phyloP scores from a whole-genome alignment of 2,113 vertebrate genomes.

The Chlamydotis undulata region DNA sequence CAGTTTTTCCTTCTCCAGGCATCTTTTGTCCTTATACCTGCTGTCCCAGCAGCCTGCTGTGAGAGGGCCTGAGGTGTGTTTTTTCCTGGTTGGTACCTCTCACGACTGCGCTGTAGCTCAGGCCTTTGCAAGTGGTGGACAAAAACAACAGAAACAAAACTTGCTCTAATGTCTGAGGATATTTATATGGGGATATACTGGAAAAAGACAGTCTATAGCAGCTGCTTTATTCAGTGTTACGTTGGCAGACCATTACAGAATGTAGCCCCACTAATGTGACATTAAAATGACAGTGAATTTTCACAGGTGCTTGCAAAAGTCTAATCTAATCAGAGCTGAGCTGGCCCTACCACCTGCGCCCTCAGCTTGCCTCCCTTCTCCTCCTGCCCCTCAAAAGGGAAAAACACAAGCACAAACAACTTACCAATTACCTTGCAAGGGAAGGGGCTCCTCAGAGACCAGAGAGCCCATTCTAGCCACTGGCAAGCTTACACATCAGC shows the following conservation, averaged over 20 bases:
- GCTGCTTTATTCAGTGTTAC: neutral
- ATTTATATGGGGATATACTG: neutral
- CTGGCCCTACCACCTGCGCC: neutral
- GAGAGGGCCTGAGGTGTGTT: neutral
- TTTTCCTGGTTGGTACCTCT: neutral
- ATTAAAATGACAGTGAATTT: neutral
- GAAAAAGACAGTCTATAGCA: neutral
- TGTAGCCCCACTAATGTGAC: neutral
- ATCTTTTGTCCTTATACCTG: neutral
- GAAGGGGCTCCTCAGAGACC: neutral
- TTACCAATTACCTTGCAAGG: neutral
- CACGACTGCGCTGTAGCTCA: neutral
- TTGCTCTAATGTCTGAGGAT: neutral
- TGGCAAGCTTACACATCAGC: neutral
- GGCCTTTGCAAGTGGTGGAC: neutral
- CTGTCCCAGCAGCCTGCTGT: neutral
- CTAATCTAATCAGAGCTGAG: neutral
- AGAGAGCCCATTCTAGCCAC: neutral
- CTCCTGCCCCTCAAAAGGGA: neutral
- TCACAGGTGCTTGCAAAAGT: neutral
- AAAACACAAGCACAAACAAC: neutral
- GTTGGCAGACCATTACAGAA: neutral
- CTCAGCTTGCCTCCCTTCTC: neutral
- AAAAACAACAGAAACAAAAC: neutral
- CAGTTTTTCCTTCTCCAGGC: neutral